These are phyloP conservation scores for Etheostoma perlongum DNA, from an alignment of 2,797 vertebrate genomes.

Conservation along the genomic window DNA sequence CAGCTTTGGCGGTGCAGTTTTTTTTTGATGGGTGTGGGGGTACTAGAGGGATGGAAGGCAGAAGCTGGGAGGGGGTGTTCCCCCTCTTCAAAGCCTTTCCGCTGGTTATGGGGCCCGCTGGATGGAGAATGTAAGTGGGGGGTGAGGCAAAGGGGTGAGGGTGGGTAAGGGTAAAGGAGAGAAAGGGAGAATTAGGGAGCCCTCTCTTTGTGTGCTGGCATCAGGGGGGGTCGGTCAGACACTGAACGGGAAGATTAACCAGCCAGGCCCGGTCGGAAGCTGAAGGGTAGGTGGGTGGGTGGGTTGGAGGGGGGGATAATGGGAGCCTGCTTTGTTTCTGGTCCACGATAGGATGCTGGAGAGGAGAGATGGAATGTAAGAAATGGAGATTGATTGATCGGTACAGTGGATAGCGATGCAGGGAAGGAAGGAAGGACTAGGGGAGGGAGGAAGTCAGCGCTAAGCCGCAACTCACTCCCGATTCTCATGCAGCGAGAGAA, in stretches of 20 bases:
- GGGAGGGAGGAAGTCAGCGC: slow-evolving; percentile 43
- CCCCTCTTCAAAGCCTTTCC: slow-evolving; percentile 81
- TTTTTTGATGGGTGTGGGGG: slow-evolving; percentile 67
- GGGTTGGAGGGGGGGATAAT: slow-evolving; percentile 82
- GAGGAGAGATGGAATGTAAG: slow-evolving; percentile 77
- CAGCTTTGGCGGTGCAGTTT: slow-evolving; percentile 84
- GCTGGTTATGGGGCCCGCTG: slow-evolving; percentile 78
- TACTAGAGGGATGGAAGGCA: slow-evolving; percentile 78
- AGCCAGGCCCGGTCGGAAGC: slow-evolving; percentile 96
- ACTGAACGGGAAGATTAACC: slow-evolving; percentile 99
- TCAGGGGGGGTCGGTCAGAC: slow-evolving; percentile 96
- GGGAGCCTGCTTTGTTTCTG: slow-evolving; percentile 90
- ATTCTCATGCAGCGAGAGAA: slow-evolving; percentile 80
- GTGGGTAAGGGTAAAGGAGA: slow-evolving; percentile 72
- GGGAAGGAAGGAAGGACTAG: slow-evolving; percentile 24
- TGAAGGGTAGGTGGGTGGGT: slow-evolving; percentile 82
- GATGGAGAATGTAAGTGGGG: slow-evolving; percentile 77
- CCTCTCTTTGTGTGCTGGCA: slow-evolving; percentile 93
- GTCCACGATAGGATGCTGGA: slow-evolving; percentile 78
- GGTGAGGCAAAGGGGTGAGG: slow-evolving; percentile 74
- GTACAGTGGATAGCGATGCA: slow-evolving; percentile 73
- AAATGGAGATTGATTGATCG: slow-evolving; percentile 79
- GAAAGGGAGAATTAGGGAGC: slow-evolving; percentile 86
- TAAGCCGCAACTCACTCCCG: slow-evolving; percentile 53
- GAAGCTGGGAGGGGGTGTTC: slow-evolving; percentile 68